Percentiles rank a stretch among this genome's conserved stretches.
These are phyloP conservation scores for Ageneiosus marmoratus DNA, from an alignment of 2,113 vertebrate species.

Conservation along the genomic window DNA sequence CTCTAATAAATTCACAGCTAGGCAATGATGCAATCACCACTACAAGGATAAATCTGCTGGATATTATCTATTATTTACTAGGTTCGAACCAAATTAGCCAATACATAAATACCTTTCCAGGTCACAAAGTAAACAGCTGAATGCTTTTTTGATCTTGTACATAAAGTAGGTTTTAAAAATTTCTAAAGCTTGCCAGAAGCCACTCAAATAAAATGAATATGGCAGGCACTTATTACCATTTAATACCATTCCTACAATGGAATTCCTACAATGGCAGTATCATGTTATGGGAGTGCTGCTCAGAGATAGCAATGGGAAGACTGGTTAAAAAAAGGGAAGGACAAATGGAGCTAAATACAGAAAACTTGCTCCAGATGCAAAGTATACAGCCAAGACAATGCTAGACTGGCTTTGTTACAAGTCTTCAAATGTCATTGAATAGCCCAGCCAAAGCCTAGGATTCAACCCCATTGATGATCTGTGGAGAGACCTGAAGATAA, in stretches of 20 bases:
- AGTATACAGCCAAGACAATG: neutral
- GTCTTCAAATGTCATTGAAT: neutral
- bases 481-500: neutral
- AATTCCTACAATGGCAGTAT: neutral
- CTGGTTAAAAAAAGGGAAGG: neutral
- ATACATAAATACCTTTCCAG: neutral
- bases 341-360: neutral
- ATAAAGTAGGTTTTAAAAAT: neutral
- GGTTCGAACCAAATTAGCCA: neutral
- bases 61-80: neutral
- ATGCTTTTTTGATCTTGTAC: neutral
- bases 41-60: neutral
- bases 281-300: neutral
- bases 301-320: neutral
- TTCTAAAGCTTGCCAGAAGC: neutral
- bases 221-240: neutral
- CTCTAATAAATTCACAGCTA: neutral
- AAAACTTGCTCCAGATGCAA: neutral
- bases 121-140: neutral
- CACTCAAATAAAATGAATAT: neutral
- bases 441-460: neutral
- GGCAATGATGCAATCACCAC: neutral
- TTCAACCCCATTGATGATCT: neutral
- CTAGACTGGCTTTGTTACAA: neutral
- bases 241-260: neutral